phyloP scores from a whole-genome alignment of 2,113 vertebrate genomes.

The Xiphophorus hellerii region DNA sequence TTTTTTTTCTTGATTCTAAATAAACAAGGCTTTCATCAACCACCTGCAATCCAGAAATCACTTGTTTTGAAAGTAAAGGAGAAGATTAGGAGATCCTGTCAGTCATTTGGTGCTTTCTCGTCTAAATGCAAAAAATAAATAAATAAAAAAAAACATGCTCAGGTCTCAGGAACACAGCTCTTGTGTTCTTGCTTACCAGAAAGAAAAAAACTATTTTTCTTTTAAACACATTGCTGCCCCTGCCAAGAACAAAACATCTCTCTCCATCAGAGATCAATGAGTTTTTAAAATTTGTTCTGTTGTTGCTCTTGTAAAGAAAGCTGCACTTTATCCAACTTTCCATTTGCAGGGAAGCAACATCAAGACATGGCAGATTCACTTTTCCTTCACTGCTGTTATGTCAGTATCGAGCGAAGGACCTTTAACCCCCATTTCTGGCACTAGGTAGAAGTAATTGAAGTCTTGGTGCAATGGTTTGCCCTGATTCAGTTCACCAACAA shows the following conservation, averaged over 20 bases:
- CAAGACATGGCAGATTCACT: conserved; percentile 20
- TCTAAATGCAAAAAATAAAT: not conserved
- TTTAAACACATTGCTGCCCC: conserved; percentile 15
- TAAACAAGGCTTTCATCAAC: conserved; percentile 59
- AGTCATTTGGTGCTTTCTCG: conserved; percentile 25
- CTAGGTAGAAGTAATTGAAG: conserved; percentile 44
- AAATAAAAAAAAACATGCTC: conserved; percentile 3
- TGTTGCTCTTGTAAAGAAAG: conserved; percentile 15
- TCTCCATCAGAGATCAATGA: conserved; percentile 22
- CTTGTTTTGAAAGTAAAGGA: conserved; percentile 41
- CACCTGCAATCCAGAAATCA: conserved; percentile 54
- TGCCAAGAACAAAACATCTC: conserved; percentile 40
- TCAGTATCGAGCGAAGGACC: not conserved
- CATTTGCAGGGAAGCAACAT: conserved; percentile 5
- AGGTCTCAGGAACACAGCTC: conserved; percentile 1
- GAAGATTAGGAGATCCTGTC: conserved; percentile 32
- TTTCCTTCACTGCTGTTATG: conserved; percentile 10
- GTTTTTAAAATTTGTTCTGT: conserved; percentile 7
- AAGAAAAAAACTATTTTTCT: conserved; percentile 11
- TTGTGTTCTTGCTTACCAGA: conserved; percentile 10
- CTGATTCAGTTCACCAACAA: conserved; percentile 52
- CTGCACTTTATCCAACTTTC: conserved; percentile 12
- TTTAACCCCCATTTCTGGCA: conserved; percentile 17
- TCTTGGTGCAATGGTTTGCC: conserved; percentile 38
- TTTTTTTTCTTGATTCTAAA: conserved; percentile 38